These are phyloP conservation scores for Drosophila prosaltans DNA, from an alignment of 1,140 invertebrate species.

Conservation along the genomic window DNA sequence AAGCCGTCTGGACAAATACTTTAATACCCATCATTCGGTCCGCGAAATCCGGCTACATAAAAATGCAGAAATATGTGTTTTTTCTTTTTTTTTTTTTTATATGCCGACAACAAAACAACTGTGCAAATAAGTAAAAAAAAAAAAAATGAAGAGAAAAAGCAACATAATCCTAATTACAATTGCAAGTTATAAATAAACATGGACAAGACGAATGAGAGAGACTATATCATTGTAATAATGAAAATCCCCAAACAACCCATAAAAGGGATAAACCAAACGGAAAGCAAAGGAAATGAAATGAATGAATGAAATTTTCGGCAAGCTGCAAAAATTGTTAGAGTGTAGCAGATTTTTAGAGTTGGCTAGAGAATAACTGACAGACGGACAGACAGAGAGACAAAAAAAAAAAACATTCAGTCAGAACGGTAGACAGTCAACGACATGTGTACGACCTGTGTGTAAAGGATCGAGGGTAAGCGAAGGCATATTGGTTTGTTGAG, in stretches of 20 bases:
- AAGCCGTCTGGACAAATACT: constrained; percentile 72
- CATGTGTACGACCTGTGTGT: constrained; percentile 38
- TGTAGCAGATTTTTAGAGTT: constrained; percentile 56
- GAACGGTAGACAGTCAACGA: constrained; percentile 22
- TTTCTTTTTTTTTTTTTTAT: constrained; percentile 49
- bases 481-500: background rate
- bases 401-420: background rate
- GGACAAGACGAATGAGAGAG: constrained; percentile 45
- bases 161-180: constrained; percentile 77
- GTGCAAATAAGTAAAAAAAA: constrained; percentile 77
- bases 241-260: constrained; percentile 78
- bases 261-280: constrained; percentile 76
- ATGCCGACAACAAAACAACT: constrained; percentile 56
- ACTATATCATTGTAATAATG: constrained; percentile 68
- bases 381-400: constrained; percentile 13
- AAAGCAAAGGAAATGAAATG: constrained; percentile 66
- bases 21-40: constrained; percentile 55
- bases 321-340: constrained; percentile 57
- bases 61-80: constrained; percentile 73
- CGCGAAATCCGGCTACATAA: constrained; percentile 48
- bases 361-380: constrained; percentile 31
- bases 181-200: constrained; percentile 80
- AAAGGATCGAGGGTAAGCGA: background rate
- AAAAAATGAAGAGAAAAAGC: background rate
- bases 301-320: constrained; percentile 57